A percentile compares a stretch with the other conserved stretches of the same genome.
Conservation (phyloP, 2,888 invertebrate genomes). For the Pammene aurita region DNA sequence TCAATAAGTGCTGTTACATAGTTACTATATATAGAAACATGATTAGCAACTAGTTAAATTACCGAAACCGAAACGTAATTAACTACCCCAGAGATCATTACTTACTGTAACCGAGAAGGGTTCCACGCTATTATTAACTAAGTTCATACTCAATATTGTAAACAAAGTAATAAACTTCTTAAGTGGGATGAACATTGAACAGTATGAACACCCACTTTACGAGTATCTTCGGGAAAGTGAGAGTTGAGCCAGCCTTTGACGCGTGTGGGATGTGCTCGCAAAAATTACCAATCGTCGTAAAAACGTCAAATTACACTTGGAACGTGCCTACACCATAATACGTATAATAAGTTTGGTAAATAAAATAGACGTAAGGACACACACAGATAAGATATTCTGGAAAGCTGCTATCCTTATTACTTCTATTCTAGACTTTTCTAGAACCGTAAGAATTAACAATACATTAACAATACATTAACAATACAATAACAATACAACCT, state of each 20-base stretch:
- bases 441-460: too few species aligned
- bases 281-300: constrained; percentile 2
- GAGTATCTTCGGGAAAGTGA: too few species aligned
- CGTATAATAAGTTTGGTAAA: neutral
- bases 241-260: neutral
- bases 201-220: constrained; percentile 1
- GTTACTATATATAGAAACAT: neutral
- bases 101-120: constrained; percentile 10
- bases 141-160: constrained; percentile 44
- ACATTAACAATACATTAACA: too few species aligned
- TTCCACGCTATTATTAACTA: constrained; percentile 41
- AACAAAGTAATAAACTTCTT: constrained; percentile 25
- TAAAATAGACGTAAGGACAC: neutral
- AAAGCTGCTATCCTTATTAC: too few species aligned
- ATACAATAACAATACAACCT: too few species aligned
- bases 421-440: too few species aligned
- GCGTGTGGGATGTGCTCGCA: neutral
- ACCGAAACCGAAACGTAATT: constrained; percentile 10
- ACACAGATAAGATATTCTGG: too few species aligned
- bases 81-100: constrained; percentile 7
- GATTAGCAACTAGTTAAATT: constrained; percentile 7
- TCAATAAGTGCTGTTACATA: too few species aligned
- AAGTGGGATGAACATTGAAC: neutral
- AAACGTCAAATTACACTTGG: neutral
- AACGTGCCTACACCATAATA: neutral